Evolutionary conservation across 2,797 vertebrate genomes (phyloP), one percentile per base, ranked within the genome.

Genomic region (Syndactyla subalaris): DNA sequence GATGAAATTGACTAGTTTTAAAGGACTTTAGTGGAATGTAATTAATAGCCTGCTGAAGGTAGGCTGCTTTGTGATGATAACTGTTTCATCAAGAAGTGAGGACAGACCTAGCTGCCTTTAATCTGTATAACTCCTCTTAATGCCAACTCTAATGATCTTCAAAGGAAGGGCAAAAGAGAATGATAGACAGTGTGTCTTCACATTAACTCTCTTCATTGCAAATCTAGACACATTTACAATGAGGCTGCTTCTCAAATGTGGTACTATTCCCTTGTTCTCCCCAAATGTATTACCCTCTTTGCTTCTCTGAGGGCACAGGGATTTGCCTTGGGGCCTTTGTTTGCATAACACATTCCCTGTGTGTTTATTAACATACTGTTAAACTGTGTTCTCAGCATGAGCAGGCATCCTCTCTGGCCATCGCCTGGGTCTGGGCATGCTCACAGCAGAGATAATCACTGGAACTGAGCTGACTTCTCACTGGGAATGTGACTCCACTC

Each of bases 331-430:
- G 68, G 95, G 97, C 90, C 85, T 97, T 95, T 97, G 97, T 98
- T 98, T 97, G 95, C 97, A 95, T 96, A 97, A 96, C 96, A 93
- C 96, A 65, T 86, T 95, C 61, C 68, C 78, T 6, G 24, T 95
- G 95, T 97, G 94, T 98, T 98, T 98, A 98, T 98, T 98, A 98
- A 98, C 97, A 93, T 96, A 97, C 93, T 94, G 85, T 97, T 96
- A 97, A 97, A 76, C 74, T 89, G 48, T 92, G 75, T 83, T 96
- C 81, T 66, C 94, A 96, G 97, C 86, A 73, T 95, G 96, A 97
- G 83, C 89, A 54, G 61, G 95, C 93, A 81, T 96, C 93, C 92
- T 97, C 96, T 95, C 96, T 89, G 96, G 94, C 93, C 96, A 96
- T 91, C 72, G 62, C 88, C 41, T 13, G 14, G 94, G 77, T 84